A percentile compares a stretch with the other conserved stretches of the same genome.
Conservation (phyloP, 1,140 invertebrate genomes). For the Danaus plexippus region DNA sequence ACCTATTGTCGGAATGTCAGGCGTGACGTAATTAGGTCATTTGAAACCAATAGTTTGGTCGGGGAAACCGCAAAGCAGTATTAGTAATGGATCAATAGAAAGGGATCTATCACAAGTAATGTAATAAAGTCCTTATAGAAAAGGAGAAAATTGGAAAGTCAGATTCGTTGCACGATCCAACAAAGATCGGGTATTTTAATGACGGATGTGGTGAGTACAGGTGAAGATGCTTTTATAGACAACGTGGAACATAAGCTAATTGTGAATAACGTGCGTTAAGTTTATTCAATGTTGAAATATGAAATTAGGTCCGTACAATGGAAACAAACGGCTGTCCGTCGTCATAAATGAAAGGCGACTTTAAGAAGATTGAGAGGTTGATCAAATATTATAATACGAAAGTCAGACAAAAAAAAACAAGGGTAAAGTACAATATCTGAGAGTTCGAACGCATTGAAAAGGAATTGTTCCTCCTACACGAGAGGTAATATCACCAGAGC, state of each 20-base stretch:
- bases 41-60: conserved; percentile 53
- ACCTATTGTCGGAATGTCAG: conserved; percentile 50
- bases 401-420: no score
- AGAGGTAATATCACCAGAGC: conserved; percentile 18
- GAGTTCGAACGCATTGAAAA: conserved; percentile 9
- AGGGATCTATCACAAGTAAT: conserved; percentile 17
- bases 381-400: no score
- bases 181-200: conserved; percentile 3
- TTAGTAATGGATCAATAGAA: conserved; percentile 37
- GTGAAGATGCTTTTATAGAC: no score
- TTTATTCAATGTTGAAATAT: no score
- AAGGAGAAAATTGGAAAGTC: conserved; percentile 25
- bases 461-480: conserved; percentile 19
- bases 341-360: no score
- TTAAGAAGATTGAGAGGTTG: no score
- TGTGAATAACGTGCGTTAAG: no score
- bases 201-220: conserved; percentile 3
- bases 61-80: conserved; percentile 49
- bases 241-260: no score
- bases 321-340: conserved; percentile 1
- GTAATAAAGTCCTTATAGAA: conserved; percentile 19
- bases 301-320: neutral
- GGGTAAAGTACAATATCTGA: no score
- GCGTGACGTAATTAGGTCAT: conserved; percentile 57
- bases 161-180: conserved; percentile 1